phyloP scores from a whole-genome alignment of 2,888 invertebrate species.

The Camponotus fellah region DNA sequence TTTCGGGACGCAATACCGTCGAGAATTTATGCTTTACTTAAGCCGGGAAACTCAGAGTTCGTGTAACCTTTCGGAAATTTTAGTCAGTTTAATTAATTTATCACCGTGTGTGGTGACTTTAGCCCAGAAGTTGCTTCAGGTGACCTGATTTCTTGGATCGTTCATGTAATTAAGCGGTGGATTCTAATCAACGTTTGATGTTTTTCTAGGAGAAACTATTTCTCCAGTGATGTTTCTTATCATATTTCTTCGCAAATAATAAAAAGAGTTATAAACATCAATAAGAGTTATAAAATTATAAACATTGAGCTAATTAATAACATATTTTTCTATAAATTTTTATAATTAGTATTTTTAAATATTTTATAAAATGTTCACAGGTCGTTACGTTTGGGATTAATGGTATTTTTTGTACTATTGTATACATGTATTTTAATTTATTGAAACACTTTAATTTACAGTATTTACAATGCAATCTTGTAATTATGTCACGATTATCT shows the following conservation, averaged over 20 bases:
- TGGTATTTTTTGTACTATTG: neutral
- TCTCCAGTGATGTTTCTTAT: neutral
- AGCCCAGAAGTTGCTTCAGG: conserved; percentile 1
- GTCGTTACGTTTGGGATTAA: neutral
- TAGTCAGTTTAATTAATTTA: conserved; percentile 51
- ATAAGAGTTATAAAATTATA: neutral
- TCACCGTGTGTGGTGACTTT: conserved; percentile 34
- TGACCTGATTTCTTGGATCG: conserved; percentile 34
- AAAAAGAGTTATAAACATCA: neutral
- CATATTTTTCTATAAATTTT: conserved; percentile 22
- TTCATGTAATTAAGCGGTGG: conserved; percentile 30
- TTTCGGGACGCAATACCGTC: conserved; percentile 33
- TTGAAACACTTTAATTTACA: neutral
- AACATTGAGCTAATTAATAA: neutral
- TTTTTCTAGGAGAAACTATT: conserved; percentile 28
- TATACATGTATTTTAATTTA: conserved; percentile 18
- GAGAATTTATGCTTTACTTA: conserved; percentile 55
- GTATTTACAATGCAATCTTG: conserved; percentile 9
- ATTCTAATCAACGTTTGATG: conserved; percentile 28
- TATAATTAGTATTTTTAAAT: conserved; percentile 14
- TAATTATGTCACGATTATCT: conserved; percentile 3
- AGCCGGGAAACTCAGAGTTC: conserved; percentile 13
- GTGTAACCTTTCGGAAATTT: conserved; percentile 50
- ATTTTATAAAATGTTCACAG: neutral
- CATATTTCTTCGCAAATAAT: neutral